Conservation (phyloP, 2,113 vertebrate genomes). For the Rhinopomastus cyanomelas region DNA sequence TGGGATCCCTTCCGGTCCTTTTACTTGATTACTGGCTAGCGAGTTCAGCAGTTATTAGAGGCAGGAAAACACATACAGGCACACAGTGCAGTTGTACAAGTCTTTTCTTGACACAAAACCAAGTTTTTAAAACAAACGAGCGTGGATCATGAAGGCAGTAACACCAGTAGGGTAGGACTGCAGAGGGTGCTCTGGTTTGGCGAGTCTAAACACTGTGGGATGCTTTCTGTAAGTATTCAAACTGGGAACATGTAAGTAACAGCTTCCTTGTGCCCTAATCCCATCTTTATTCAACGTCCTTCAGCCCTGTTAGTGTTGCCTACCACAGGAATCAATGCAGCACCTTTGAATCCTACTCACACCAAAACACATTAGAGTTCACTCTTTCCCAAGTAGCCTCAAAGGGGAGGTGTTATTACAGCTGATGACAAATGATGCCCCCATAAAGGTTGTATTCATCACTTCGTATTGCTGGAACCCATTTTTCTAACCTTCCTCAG, state of each 20-base stretch:
- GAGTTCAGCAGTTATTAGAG: neutral
- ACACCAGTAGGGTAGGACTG: neutral
- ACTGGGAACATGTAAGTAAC: neutral
- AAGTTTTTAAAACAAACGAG: neutral
- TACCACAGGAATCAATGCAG: fast-evolving
- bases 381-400: neutral
- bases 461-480: neutral
- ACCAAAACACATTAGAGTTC: neutral
- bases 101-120: neutral
- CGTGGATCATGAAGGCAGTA: neutral
- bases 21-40: neutral
- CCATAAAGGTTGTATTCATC: neutral
- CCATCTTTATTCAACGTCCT: neutral
- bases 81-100: fast-evolving
- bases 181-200: neutral
- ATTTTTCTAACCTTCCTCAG: neutral
- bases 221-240: neutral
- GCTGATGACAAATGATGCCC: neutral
- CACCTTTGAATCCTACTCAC: neutral
- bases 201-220: neutral
- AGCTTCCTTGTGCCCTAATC: neutral
- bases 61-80: neutral
- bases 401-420: neutral
- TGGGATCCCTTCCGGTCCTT: neutral
- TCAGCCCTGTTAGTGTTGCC: neutral